These are phyloP conservation scores for Mobula hypostoma DNA, from an alignment of 2,113 vertebrate genomes.

Conservation along the genomic window DNA sequence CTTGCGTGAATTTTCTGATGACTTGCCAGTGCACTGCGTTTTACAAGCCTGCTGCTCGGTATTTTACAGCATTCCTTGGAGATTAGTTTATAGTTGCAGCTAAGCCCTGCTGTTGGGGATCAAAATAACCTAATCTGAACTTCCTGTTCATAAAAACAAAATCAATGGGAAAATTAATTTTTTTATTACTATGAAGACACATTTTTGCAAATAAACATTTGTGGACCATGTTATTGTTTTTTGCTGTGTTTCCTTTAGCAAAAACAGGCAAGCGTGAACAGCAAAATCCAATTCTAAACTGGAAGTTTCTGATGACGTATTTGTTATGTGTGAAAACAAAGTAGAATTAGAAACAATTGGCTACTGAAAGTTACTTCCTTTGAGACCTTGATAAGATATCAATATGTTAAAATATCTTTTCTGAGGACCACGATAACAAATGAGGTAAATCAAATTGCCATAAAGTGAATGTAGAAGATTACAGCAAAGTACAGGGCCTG, in stretches of 20 bases:
- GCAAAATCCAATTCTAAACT: background rate
- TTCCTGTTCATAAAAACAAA: conserved; percentile 25
- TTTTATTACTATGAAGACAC: conserved; percentile 27
- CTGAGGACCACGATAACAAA: background rate
- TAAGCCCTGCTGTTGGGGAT: conserved; percentile 12
- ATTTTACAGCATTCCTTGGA: conserved; percentile 31
- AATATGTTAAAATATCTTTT: conserved; percentile 9
- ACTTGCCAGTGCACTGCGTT: conserved; percentile 9
- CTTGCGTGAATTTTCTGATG: conserved; percentile 1
- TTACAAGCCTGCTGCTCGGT: conserved; percentile 30
- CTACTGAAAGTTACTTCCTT: background rate
- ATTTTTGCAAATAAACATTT: conserved; percentile 28
- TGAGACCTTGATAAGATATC: background rate
- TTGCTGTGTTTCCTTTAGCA: background rate
- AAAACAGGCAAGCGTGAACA: background rate
- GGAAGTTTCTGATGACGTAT: background rate
- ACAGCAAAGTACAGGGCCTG: too few species aligned
- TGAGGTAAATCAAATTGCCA: background rate
- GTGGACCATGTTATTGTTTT: background rate
- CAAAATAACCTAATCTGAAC: conserved; percentile 37
- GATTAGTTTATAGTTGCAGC: conserved; percentile 33
- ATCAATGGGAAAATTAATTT: conserved; percentile 31
- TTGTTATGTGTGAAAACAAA: conserved; percentile 17
- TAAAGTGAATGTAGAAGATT: background rate
- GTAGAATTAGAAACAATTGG: conserved; percentile 14